These are phyloP conservation scores for Philereme transversata DNA, from an alignment of 2,888 invertebrate species.

Conservation along the genomic window DNA sequence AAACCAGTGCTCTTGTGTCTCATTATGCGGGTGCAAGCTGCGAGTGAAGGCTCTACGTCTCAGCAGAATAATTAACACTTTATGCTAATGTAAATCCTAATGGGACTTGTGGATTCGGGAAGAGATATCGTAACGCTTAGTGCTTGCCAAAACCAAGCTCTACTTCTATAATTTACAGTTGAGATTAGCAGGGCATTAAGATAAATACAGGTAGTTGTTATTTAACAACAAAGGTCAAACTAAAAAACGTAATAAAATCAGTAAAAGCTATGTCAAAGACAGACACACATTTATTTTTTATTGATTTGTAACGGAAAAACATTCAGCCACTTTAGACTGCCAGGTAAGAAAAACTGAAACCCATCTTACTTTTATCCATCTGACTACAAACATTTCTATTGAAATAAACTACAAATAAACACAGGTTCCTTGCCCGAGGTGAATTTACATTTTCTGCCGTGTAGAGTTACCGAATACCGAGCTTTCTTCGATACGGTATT, in stretches of 20 bases:
- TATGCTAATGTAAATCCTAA: slow-evolving; percentile 26
- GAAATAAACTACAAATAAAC: slow-evolving; percentile 26
- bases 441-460: slow-evolving; percentile 24
- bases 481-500: slow-evolving; percentile 16
- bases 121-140: slow-evolving; percentile 15
- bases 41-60: slow-evolving; percentile 9
- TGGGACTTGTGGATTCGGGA: slow-evolving; percentile 22
- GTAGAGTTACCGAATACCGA: slow-evolving; percentile 6
- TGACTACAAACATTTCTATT: slow-evolving; percentile 19
- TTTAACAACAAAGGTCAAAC: too few species aligned
- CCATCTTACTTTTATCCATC: slow-evolving; percentile 11
- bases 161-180: not conserved
- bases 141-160: slow-evolving; percentile 11
- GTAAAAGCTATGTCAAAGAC: too few species aligned
- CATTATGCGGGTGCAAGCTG: slow-evolving; percentile 15
- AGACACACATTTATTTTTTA: too few species aligned
- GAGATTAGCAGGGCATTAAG: not conserved
- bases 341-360: not conserved
- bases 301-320: not conserved
- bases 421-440: slow-evolving; percentile 14
- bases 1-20: not conserved
- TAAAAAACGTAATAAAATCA: too few species aligned
- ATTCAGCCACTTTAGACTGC: too few species aligned
- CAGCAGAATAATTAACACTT: slow-evolving; percentile 23
- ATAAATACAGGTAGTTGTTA: not conserved